Conservation (phyloP, 2,888 invertebrate species). For the Sinodicranocentrus sp. region DNA sequence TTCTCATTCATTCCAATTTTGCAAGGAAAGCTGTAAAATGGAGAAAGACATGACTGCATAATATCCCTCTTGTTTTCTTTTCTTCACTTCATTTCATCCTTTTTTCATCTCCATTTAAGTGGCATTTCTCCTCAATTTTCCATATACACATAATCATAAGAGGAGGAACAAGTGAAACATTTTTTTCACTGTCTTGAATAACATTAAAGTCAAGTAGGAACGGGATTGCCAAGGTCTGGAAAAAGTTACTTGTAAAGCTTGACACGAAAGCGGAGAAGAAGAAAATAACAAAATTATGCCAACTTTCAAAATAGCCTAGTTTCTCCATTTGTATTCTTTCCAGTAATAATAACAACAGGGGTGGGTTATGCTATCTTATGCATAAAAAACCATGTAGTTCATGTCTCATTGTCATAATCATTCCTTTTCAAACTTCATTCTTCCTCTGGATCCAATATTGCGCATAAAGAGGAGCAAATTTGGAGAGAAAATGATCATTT, state of each 20-base stretch:
- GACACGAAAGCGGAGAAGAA: not conserved
- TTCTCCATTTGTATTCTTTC: too few relatives aligned
- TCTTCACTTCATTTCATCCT: conserved; percentile 17
- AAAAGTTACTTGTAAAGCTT: not conserved
- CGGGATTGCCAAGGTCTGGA: too few relatives aligned
- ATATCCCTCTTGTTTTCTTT: conserved; percentile 23
- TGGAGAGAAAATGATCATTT: too few relatives aligned
- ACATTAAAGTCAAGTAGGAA: not conserved
- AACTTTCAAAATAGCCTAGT: not conserved
- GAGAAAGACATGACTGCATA: conserved; percentile 13
- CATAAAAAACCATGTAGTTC: too few relatives aligned
- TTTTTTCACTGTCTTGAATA: not conserved
- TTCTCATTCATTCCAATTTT: conserved; percentile 47
- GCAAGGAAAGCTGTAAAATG: not conserved
- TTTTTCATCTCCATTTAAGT: conserved; percentile 30
- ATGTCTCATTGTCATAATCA: conserved; percentile 16
- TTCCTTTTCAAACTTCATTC: not conserved
- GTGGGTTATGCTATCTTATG: too few relatives aligned
- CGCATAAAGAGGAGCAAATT: too few relatives aligned
- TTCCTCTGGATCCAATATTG: not conserved
- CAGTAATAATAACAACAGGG: too few relatives aligned
- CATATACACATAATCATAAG: not conserved
- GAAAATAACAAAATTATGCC: conserved; percentile 2
- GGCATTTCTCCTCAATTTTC: conserved; percentile 33
- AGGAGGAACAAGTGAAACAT: too few relatives aligned